These are phyloP conservation scores for Danaus chrysippus DNA, from an alignment of 2,888 invertebrate genomes.

Conservation along the genomic window DNA sequence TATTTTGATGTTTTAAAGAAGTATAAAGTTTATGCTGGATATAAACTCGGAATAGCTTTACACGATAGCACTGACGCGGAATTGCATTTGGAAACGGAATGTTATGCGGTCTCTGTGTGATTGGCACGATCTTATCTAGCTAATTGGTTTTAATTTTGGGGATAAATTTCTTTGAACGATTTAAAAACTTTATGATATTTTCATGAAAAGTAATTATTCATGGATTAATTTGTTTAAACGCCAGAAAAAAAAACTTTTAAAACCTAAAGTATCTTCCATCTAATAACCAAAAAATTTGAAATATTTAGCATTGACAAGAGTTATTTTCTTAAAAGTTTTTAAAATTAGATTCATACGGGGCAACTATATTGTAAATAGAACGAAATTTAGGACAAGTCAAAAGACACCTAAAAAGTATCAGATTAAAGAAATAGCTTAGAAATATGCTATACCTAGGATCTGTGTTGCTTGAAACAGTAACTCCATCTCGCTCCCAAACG, in stretches of 20 bases:
- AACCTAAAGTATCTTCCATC: too few relatives aligned
- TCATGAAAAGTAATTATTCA: too few relatives aligned
- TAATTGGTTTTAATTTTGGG: neutral
- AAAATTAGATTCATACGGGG: neutral
- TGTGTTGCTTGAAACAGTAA: constrained; percentile 60
- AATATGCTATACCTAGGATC: constrained; percentile 59
- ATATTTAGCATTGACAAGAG: too few relatives aligned
- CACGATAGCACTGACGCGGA: constrained; percentile 8
- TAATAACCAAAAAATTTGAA: too few relatives aligned
- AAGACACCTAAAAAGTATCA: too few relatives aligned
- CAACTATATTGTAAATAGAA: neutral
- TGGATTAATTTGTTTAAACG: too few relatives aligned
- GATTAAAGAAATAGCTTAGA: neutral
- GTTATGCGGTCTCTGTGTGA: neutral
- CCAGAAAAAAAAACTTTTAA: too few relatives aligned
- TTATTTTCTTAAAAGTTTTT: too few relatives aligned
- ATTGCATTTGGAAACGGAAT: constrained; percentile 9
- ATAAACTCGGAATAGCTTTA: neutral
- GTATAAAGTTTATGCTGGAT: neutral
- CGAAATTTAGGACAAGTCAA: neutral
- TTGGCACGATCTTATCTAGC: neutral
- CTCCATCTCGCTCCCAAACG: constrained; percentile 68
- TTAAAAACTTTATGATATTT: neutral
- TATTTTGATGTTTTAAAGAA: neutral
- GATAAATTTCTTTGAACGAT: neutral